Conservation (phyloP, 2,888 invertebrate species). For the Euclidia mi region DNA sequence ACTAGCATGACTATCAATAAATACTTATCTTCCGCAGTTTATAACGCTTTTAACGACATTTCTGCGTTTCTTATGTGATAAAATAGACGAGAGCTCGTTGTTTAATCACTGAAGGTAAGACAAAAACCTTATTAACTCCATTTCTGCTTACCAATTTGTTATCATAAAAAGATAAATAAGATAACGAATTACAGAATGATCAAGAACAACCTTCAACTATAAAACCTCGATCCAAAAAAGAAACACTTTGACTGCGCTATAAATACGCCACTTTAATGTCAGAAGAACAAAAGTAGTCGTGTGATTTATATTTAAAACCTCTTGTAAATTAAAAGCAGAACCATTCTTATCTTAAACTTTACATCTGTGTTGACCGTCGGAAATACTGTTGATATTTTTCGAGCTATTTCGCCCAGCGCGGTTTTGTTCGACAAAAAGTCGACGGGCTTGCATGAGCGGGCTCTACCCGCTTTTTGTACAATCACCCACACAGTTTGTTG, state of each 20-base stretch:
- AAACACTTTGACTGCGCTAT: background rate
- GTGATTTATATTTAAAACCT: conserved; percentile 37
- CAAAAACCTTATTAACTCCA: too few species aligned
- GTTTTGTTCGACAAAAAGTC: conserved; percentile 63
- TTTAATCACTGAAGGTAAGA: too few species aligned
- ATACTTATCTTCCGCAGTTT: too few species aligned
- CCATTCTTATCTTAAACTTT: conserved; percentile 24
- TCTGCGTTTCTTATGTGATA: too few species aligned
- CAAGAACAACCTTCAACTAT: too few species aligned
- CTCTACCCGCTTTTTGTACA: conserved; percentile 61
- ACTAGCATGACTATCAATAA: too few species aligned
- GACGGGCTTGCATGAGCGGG: conserved; percentile 59
- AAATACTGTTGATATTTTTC: conserved; percentile 62
- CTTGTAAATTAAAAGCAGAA: conserved; percentile 34
- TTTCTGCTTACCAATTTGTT: too few species aligned
- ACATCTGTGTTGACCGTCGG: conserved; percentile 43
- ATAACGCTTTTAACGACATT: too few species aligned
- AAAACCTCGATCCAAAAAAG: too few species aligned
- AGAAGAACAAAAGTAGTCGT: background rate
- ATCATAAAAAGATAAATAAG: too few species aligned
- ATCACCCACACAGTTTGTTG: conserved; percentile 54
- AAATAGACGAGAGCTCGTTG: too few species aligned
- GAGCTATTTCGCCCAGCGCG: conserved; percentile 59
- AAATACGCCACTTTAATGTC: conserved; percentile 1
- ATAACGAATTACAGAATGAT: too few species aligned